Base-by-base conservation (phyloP, 2,113 vertebrate species). In the Platichthys flesus region DNA sequence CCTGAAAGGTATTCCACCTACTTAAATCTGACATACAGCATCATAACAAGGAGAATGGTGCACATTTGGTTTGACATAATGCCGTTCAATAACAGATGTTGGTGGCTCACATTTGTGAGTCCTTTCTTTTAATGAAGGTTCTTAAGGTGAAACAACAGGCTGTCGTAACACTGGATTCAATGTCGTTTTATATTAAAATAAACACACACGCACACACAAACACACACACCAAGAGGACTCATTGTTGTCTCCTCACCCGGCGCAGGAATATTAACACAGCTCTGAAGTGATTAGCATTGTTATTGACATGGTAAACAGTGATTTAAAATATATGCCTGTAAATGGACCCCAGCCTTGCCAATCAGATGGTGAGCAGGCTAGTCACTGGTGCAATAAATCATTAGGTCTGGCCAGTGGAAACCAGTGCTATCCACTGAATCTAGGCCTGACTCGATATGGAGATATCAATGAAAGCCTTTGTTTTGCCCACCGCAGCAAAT, bases 391-490 rank as follows among this genome's bases (percentile, higher is more conserved):
- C 78, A 86, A 88, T 90, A 90, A 91, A 91, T 91, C 90, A 86
- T 86, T 85, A 72, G 85, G 89, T 79, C 81, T 81, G 86, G 84
- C 64, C 76, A 77, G 77, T 82, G 79, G 85, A 89, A 90, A 82
- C 85, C 68, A 71, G 35, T 64, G 23, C 78, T 62, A 72, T 76
- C 82, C 74, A 69, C 80, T 76, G 83, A 71, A 85, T 87, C 81
- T 67, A 61, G 82, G 67, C 60, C 73, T 60, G 66, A 85, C 86
- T 90, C 67, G 37, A 90, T 89, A 88, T 68, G 79, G 76, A 85
- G 83, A 89, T 91, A 91, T 91, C 91, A 93, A 91, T 91, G 84
- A 88, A 81, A 82, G 81, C 83, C 89, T 92, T 93, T 92, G 88
- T 91, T 91, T 90, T 85, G 84, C 85, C 79, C 81, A 84, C 82